A percentile compares a stretch with the other conserved stretches of the same genome.
phyloP scores from a whole-genome alignment of 2,888 invertebrate species.

The Chalcosyrphus nemorum region DNA sequence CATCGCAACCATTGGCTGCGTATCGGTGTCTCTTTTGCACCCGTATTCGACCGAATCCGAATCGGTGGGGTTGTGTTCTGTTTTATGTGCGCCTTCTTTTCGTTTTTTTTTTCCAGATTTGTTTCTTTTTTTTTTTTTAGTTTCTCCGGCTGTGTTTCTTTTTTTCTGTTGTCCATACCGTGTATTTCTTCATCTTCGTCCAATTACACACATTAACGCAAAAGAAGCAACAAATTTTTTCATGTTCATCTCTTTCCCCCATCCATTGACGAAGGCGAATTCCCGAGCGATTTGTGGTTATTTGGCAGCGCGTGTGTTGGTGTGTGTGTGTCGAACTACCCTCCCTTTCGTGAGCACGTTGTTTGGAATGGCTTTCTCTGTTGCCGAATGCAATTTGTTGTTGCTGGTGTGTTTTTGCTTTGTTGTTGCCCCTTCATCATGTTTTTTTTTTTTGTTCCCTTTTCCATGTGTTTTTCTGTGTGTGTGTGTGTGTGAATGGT shows the following conservation, averaged over 20 bases:
- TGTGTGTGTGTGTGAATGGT: constrained; percentile 63
- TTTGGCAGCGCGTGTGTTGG: constrained; percentile 35
- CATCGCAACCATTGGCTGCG: constrained; percentile 72
- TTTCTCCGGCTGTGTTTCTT: constrained; percentile 61
- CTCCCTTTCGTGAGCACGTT: constrained; percentile 54
- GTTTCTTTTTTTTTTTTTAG: constrained; percentile 44
- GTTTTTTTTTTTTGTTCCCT: constrained; percentile 2
- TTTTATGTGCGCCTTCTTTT: constrained; percentile 72
- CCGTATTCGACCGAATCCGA: constrained; percentile 31
- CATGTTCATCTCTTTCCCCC: constrained; percentile 73
- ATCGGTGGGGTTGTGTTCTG: constrained; percentile 67
- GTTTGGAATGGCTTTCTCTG: constrained; percentile 43
- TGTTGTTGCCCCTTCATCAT: constrained; percentile 14
- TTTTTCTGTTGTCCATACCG: constrained; percentile 72
- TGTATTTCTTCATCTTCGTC: constrained; percentile 71
- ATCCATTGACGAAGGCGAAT: constrained; percentile 38
- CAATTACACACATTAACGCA: constrained; percentile 73
- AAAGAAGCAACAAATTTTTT: constrained; percentile 73
- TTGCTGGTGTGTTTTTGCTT: constrained; percentile 46
- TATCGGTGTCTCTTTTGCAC: constrained; percentile 66
- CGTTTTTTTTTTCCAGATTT: constrained; percentile 28
- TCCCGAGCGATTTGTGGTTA: constrained; percentile 51
- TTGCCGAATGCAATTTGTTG: constrained; percentile 55
- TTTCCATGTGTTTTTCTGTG: neutral
- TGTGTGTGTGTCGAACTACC: constrained; percentile 47